These are phyloP conservation scores for Xylota sylvarum DNA, from an alignment of 2,888 invertebrate genomes.

Conservation along the genomic window DNA sequence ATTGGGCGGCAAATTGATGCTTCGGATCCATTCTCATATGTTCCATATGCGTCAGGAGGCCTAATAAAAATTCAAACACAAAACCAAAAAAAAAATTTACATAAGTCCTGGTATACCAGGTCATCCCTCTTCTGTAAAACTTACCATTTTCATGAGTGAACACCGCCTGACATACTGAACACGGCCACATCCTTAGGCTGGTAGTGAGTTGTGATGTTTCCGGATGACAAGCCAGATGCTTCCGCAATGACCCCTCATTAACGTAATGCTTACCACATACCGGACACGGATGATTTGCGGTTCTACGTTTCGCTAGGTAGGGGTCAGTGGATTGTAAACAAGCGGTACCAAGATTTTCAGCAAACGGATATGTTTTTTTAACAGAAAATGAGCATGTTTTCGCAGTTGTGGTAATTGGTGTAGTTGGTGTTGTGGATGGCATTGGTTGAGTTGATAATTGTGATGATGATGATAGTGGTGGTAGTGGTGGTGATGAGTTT, in stretches of 20 bases:
- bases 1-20: conserved; percentile 97
- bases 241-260: conserved; percentile 96
- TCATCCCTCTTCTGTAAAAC: conserved; percentile 77
- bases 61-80: no score
- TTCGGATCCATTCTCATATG: conserved; percentile 99
- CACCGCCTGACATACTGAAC: conserved; percentile 97
- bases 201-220: conserved; percentile 94
- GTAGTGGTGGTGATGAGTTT: conserved; percentile 52
- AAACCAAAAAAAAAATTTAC: neutral
- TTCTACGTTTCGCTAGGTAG: conserved; percentile 96
- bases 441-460: conserved; percentile 4
- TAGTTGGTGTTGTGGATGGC: conserved; percentile 29
- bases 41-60: conserved; percentile 96
- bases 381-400: conserved; percentile 75
- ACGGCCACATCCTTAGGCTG: conserved; percentile 97
- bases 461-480: conserved; percentile 22
- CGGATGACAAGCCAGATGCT: conserved; percentile 97
- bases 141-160: conserved; percentile 97
- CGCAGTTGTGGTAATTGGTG: conserved; percentile 66
- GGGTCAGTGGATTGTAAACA: conserved; percentile 86
- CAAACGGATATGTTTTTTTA: conserved; percentile 79
- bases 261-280: conserved; percentile 98
- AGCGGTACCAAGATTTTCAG: conserved; percentile 77
- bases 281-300: conserved; percentile 97
- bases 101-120: neutral